Evolutionary conservation across 2,113 vertebrate genomes (phyloP).

Genomic region (Neodontobutis hainanensis): DNA sequence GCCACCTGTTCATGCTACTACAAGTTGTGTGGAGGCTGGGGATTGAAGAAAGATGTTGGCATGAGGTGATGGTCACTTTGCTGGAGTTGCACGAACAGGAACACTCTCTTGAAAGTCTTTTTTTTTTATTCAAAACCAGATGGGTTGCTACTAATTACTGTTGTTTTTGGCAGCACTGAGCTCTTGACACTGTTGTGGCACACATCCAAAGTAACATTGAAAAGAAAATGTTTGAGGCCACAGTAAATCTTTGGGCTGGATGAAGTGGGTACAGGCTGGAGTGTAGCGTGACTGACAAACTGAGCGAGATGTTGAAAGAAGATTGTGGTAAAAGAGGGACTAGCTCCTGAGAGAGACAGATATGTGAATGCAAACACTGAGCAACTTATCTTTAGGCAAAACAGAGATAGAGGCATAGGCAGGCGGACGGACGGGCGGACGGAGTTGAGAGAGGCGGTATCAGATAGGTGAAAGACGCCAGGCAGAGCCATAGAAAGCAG

Average conservation of each 20-base stretch:
- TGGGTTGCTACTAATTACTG: slow-evolving; percentile 38
- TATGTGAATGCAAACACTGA: slow-evolving; percentile 51
- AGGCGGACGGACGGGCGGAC: slow-evolving; percentile 34
- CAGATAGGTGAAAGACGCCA: slow-evolving; percentile 39
- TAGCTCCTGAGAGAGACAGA: slow-evolving; percentile 52
- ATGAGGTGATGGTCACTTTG: slow-evolving; percentile 4
- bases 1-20: background rate
- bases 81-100: background rate
- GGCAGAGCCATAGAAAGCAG: slow-evolving; percentile 24
- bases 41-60: slow-evolving; percentile 2
- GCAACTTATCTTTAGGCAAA: slow-evolving; percentile 51
- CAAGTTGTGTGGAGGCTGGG: slow-evolving; percentile 1
- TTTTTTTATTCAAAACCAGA: slow-evolving; percentile 11
- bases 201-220: slow-evolving; percentile 2
- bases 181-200: slow-evolving; percentile 28
- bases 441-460: slow-evolving; percentile 32
- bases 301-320: slow-evolving; percentile 34
- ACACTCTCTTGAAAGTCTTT: slow-evolving; percentile 1
- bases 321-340: slow-evolving; percentile 47
- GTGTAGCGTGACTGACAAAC: slow-evolving; percentile 46
- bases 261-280: background rate
- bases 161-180: slow-evolving; percentile 20
- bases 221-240: slow-evolving; percentile 12
- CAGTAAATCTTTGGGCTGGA: slow-evolving; percentile 6
- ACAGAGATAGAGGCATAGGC: slow-evolving; percentile 44